A percentile compares a stretch with the other conserved stretches of the same genome.
Conservation (phyloP, 2,888 invertebrate genomes). For the Agrotis exclamationis region DNA sequence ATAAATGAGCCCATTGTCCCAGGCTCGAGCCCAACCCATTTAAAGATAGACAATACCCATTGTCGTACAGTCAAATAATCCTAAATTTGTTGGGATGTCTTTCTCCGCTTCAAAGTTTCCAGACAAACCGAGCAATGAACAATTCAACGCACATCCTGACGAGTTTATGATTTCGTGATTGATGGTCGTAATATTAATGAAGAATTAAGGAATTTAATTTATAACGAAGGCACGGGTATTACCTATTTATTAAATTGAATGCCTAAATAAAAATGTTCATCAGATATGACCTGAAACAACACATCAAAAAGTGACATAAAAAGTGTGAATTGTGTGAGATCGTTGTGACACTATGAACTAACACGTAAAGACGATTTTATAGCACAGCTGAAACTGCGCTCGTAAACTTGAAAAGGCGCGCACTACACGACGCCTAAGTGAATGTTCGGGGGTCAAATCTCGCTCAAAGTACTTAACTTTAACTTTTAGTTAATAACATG, state of each 20-base stretch:
- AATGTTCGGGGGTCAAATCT: constrained; percentile 66
- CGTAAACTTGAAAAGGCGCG: constrained; percentile 79
- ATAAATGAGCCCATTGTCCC: constrained; percentile 87
- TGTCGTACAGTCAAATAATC: constrained; percentile 84
- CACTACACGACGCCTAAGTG: constrained; percentile 69
- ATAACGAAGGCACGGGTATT: background rate
- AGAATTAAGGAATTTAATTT: constrained; percentile 12
- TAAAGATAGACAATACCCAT: constrained; percentile 87
- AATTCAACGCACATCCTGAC: constrained; percentile 65
- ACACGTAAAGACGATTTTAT: constrained; percentile 80
- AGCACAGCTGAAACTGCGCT: constrained; percentile 73
- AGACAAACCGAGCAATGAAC: constrained; percentile 75
- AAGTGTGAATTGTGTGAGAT: constrained; percentile 75
- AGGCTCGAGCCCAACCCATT: constrained; percentile 81
- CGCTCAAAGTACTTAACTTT: constrained; percentile 47
- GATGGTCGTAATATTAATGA: constrained; percentile 58
- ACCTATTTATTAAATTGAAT: constrained; percentile 20
- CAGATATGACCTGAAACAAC: constrained; percentile 25
- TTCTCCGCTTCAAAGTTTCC: constrained; percentile 77
- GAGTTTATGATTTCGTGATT: constrained; percentile 64
- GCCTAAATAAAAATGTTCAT: constrained; percentile 17
- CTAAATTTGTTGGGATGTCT: constrained; percentile 84
- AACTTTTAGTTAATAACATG: constrained; percentile 57
- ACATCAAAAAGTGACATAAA: constrained; percentile 71
- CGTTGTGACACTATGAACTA: constrained; percentile 75